A percentile compares a stretch with the other conserved stretches of the same genome.
These are phyloP conservation scores for Premnoplex brunnescens DNA, from an alignment of 2,797 vertebrate genomes.

Conservation along the genomic window DNA sequence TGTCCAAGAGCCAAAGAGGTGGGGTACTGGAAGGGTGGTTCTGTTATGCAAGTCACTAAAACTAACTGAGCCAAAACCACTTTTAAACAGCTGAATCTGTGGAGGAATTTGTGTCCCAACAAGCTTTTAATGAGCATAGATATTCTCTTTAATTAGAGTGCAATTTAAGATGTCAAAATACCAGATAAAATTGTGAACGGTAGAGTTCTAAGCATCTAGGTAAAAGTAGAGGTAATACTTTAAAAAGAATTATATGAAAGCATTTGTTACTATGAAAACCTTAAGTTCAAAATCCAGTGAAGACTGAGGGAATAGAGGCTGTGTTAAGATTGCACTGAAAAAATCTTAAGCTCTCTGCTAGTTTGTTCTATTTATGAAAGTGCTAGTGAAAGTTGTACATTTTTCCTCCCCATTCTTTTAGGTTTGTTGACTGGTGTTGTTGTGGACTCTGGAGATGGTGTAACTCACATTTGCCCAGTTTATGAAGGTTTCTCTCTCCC, in stretches of 20 bases:
- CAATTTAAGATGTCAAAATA: neutral
- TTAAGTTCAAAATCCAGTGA: neutral
- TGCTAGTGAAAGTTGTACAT: neutral
- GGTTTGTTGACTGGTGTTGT: slow-evolving; percentile 89
- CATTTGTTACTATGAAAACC: neutral
- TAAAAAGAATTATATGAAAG: rapidly evolving
- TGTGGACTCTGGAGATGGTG: slow-evolving; percentile 90
- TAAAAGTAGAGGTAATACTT: neutral
- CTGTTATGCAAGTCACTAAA: neutral
- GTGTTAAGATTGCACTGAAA: neutral
- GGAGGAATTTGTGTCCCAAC: neutral
- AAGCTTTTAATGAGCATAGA: neutral
- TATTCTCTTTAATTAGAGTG: neutral
- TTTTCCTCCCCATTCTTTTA: neutral
- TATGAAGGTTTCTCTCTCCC: slow-evolving; percentile 92
- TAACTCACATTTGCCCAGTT: slow-evolving; percentile 91
- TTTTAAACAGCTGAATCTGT: neutral
- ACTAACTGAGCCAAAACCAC: neutral
- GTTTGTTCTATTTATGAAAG: neutral
- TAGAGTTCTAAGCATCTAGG: neutral
- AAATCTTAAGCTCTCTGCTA: rapidly evolving
- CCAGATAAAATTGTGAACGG: neutral
- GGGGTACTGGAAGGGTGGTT: neutral
- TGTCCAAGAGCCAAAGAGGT: neutral
- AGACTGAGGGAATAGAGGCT: neutral